phyloP scores from a whole-genome alignment of 2,888 invertebrate genomes.

The Xestoiulus laeticollis region DNA sequence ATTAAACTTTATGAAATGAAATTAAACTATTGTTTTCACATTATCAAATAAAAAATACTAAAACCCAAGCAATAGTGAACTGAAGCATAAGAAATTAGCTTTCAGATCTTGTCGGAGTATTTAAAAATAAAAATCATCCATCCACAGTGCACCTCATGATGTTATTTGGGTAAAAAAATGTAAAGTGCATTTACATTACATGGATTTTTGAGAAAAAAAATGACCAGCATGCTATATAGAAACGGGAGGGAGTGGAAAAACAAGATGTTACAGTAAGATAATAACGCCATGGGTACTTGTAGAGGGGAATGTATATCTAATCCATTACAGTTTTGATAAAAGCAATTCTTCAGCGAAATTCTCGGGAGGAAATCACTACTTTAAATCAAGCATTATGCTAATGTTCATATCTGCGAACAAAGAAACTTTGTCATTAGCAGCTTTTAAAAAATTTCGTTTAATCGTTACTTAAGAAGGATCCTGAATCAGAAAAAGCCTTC shows the following conservation, averaged over 20 bases:
- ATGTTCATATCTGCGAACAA: conserved; percentile 39
- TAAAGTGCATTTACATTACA: background rate
- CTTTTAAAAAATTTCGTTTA: background rate
- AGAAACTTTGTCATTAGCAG: conserved; percentile 39
- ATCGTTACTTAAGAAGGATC: conserved; percentile 8
- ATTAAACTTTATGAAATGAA: background rate
- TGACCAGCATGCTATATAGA: background rate
- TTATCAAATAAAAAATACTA: background rate
- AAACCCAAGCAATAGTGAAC: background rate
- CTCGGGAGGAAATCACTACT: conserved; percentile 38
- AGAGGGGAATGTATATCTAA: conserved; percentile 29
- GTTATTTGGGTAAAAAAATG: background rate
- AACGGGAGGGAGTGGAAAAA: background rate
- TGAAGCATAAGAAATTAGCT: background rate
- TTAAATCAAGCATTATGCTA: conserved; percentile 40
- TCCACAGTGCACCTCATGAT: background rate
- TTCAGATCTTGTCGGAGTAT: background rate
- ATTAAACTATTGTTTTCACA: background rate
- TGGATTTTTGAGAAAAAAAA: background rate
- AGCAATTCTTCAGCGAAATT: conserved; percentile 36
- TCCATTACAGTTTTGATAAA: conserved; percentile 43
- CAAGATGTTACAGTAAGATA: background rate
- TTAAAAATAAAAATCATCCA: background rate
- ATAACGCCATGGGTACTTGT: background rate
- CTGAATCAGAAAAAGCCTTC: background rate